Base-by-base conservation (phyloP, 2,797 vertebrate species). In the Mycteria americana region DNA sequence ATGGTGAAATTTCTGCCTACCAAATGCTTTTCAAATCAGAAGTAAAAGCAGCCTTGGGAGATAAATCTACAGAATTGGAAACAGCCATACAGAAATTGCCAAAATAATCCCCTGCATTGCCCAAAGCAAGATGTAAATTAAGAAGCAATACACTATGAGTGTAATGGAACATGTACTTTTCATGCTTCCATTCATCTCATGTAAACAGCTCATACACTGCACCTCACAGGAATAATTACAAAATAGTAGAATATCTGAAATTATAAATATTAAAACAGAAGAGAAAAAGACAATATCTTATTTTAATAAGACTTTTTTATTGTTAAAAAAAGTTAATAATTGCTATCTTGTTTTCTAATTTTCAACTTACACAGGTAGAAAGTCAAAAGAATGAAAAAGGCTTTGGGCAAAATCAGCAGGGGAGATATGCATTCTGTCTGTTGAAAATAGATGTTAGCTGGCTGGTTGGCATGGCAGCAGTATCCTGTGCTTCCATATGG, bases 51-150 rank as follows among this genome's bases (percentile, higher is more conserved):
- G 65, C 89, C 89, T 78, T 97, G 88, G 92, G 95, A 97, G 87
- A 97, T 94, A 96, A 97, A 97, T 95, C 94, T 94, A 97, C 59
- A 93, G 70, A 96, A 96, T 96, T 95, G 94, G 69, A 94, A 98
- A 88, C 54, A 94, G 56, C n/a, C 80, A 31, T 95, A 94, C 57
- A 97, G 93, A 97, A 96, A 96, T 91, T 97, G 87, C 85, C 76
- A 89, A 92, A 97, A 96, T 97, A 95, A 97, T 97, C 77, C 73
- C 70, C 85, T 95, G 60, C 48, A 80, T 95, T 78, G 96, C 97
- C 95, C 83, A 96, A 95, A 97, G 98, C 92, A 97, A 97, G 92
- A 96, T 89, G 90, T 97, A 98, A 98, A 98, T 98, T 98, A 98
- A 98, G 95, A 96, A 97, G 91, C 92, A 97, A 97, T 97, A 96